These are phyloP conservation scores for Teleogryllus occipitalis DNA, from an alignment of 1,140 invertebrate species.

Conservation along the genomic window DNA sequence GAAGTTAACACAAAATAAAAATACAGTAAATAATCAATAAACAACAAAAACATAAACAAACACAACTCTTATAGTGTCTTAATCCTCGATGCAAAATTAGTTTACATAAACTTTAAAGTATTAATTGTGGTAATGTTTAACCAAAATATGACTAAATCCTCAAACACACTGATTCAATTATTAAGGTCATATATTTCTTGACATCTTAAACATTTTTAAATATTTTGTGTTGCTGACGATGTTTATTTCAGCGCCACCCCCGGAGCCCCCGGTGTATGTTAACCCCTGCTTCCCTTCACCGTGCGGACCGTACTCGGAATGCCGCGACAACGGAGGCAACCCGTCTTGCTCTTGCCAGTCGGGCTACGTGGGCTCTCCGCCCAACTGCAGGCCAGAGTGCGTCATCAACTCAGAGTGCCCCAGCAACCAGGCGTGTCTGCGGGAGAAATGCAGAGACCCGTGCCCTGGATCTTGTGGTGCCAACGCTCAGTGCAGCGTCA, in stretches of 20 bases:
- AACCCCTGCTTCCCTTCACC: slow-evolving; percentile 26
- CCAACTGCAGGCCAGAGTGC: slow-evolving; percentile 65
- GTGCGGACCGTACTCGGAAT: slow-evolving; percentile 49
- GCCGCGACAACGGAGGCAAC: slow-evolving; percentile 42
- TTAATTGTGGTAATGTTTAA: too few relatives aligned
- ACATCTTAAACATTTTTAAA: too few relatives aligned
- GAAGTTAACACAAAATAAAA: too few relatives aligned
- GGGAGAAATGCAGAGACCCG: slow-evolving; percentile 61
- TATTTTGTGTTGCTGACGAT: too few relatives aligned
- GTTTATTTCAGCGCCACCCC: slow-evolving; percentile 26
- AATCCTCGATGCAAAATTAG: too few relatives aligned
- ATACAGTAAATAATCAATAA: too few relatives aligned
- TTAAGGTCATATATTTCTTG: too few relatives aligned
- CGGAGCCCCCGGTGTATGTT: slow-evolving; percentile 26
- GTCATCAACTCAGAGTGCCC: slow-evolving; percentile 61
- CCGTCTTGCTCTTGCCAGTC: slow-evolving; percentile 57
- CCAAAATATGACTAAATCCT: too few relatives aligned
- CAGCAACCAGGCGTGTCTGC: slow-evolving; percentile 57
- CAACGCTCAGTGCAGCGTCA: slow-evolving; percentile 47
- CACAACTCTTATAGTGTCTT: too few relatives aligned
- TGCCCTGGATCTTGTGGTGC: slow-evolving; percentile 62
- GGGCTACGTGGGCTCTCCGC: slow-evolving; percentile 60
- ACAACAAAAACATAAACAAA: too few relatives aligned
- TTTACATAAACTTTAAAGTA: too few relatives aligned
- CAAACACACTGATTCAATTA: too few relatives aligned